A percentile compares a stretch with the other conserved stretches of the same genome.
phyloP scores from a whole-genome alignment of 2,113 vertebrate genomes.

The Phaetusa simplex region DNA sequence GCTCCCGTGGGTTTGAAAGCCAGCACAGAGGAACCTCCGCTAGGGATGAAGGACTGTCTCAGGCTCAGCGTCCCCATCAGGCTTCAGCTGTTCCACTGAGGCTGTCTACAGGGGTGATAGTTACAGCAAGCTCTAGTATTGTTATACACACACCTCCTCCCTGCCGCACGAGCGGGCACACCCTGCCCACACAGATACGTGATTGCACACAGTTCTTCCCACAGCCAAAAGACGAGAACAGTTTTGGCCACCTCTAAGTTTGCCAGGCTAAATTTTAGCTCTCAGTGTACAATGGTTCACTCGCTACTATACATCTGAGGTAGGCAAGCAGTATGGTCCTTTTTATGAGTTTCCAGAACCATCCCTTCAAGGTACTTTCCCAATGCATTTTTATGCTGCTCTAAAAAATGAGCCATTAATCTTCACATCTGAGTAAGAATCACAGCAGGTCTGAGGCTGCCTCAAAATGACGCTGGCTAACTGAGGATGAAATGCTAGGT shows the following conservation, averaged over 20 bases:
- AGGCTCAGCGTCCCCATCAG: neutral
- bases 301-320: neutral
- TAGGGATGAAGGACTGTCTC: neutral
- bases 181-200: neutral
- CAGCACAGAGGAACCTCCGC: neutral
- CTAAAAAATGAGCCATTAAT: neutral
- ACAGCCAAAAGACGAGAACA: neutral
- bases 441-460: neutral
- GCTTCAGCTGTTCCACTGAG: neutral
- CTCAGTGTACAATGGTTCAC: neutral
- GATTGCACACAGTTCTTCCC: neutral
- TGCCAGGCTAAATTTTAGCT: neutral
- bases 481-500: neutral
- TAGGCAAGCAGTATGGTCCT: neutral
- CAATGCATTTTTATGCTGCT: neutral
- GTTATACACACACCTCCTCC: neutral
- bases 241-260: neutral
- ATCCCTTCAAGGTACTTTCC: neutral
- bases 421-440: neutral
- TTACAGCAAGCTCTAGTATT: neutral
- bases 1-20: neutral
- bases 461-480: neutral
- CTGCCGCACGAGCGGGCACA: accelerated
- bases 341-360: neutral
- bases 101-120: neutral